A percentile compares a stretch with the other conserved stretches of the same genome.
phyloP scores from a whole-genome alignment of 2,888 invertebrate genomes.

The Brenthis ino region DNA sequence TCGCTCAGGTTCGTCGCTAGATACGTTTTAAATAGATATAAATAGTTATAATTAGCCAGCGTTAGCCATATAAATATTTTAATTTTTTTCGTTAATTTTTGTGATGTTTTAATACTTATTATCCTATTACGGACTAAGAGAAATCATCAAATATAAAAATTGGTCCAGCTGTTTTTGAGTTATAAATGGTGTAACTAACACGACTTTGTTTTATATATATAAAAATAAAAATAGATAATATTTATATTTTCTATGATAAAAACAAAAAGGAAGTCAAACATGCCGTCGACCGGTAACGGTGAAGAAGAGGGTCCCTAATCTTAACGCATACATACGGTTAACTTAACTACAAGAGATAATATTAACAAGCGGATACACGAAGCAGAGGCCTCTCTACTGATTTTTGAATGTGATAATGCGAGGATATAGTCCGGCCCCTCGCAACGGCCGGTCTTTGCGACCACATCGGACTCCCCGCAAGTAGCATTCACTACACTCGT shows the following conservation, averaged over 20 bases:
- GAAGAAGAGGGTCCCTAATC: conserved; percentile 80
- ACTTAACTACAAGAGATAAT: conserved; percentile 74
- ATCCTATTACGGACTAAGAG: too few species aligned
- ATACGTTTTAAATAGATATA: too few species aligned
- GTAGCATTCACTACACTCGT: conserved; percentile 10
- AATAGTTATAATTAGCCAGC: too few species aligned
- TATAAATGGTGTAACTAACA: too few species aligned
- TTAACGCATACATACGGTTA: conserved; percentile 83
- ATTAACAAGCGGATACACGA: conserved; percentile 80
- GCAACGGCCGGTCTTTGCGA: conserved; percentile 76
- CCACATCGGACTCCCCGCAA: conserved; percentile 77
- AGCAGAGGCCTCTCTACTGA: conserved; percentile 78
- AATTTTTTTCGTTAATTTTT: too few species aligned
- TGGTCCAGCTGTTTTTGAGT: too few species aligned
- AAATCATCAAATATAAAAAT: too few species aligned
- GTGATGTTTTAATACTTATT: too few species aligned
- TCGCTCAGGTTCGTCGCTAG: too few species aligned
- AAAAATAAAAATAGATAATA: too few species aligned
- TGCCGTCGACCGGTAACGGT: conserved; percentile 76
- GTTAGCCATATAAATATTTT: too few species aligned
- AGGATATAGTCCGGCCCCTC: conserved; percentile 79
- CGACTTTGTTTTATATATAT: too few species aligned
- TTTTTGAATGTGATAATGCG: conserved; percentile 61
- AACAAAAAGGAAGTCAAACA: conserved; percentile 78
- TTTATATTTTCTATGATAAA: background rate